These are phyloP conservation scores for Limnephilus marmoratus DNA, from an alignment of 2,888 invertebrate species.

Conservation along the genomic window DNA sequence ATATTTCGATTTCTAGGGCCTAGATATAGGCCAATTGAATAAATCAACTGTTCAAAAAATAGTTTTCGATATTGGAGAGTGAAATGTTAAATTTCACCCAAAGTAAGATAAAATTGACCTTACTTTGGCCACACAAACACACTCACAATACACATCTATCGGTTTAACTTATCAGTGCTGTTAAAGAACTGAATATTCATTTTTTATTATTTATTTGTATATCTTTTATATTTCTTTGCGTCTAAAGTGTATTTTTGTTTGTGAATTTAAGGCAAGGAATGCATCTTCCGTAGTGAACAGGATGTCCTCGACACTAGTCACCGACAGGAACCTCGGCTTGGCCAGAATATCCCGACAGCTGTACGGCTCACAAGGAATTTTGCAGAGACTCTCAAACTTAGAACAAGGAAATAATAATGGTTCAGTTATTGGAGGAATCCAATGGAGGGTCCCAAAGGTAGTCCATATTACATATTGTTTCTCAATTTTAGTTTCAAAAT, in stretches of 20 bases:
- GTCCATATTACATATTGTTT: background rate
- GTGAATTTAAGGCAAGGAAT: constrained; percentile 51
- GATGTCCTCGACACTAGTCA: background rate
- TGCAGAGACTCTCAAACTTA: constrained; percentile 24
- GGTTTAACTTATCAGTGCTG: background rate
- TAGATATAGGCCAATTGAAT: background rate
- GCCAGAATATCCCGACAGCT: constrained; percentile 69
- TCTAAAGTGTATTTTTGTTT: background rate
- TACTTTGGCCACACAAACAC: background rate
- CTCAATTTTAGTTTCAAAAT: no score
- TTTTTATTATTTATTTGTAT: no score
- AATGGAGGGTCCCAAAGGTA: background rate
- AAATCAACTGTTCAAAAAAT: background rate
- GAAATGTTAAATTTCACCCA: background rate
- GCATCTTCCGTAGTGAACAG: background rate
- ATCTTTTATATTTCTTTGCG: background rate
- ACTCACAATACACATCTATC: background rate
- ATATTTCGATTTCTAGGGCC: background rate
- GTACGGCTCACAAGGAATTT: constrained; percentile 27
- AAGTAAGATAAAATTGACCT: background rate
- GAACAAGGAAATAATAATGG: background rate
- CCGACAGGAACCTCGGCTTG: background rate
- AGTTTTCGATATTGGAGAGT: background rate
- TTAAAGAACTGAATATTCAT: background rate
- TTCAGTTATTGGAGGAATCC: background rate